Conservation (phyloP, 2,888 invertebrate species). For the Phaedon cochleariae region DNA sequence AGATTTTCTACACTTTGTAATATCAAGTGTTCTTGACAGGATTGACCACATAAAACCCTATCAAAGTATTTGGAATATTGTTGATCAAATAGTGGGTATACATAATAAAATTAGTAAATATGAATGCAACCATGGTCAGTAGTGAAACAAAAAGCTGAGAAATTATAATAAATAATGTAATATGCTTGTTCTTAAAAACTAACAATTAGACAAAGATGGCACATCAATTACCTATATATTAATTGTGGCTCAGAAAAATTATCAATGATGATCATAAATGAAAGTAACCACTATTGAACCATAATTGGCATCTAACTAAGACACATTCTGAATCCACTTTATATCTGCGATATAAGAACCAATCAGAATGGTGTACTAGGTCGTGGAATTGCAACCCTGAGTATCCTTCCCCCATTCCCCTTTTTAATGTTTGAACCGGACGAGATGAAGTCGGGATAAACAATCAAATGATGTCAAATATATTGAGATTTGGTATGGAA, state of each 20-base stretch:
- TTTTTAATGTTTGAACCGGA: too few species aligned
- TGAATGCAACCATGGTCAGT: neutral
- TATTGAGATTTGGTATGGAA: too few species aligned
- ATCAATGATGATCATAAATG: neutral
- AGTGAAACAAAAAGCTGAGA: neutral
- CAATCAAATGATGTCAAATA: too few species aligned
- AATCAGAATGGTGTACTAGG: too few species aligned
- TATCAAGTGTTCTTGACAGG: neutral
- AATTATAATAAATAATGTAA: neutral
- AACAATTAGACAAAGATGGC: neutral
- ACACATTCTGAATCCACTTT: too few species aligned
- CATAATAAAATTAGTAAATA: neutral
- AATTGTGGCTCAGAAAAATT: neutral
- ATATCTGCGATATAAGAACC: too few species aligned
- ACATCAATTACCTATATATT: neutral
- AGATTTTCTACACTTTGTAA: neutral
- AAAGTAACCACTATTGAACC: neutral
- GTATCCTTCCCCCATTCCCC: too few species aligned
- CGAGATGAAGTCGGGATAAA: too few species aligned
- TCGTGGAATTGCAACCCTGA: too few species aligned
- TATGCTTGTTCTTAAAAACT: neutral
- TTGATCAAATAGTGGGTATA: neutral
- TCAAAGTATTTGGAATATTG: neutral
- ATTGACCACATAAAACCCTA: neutral
- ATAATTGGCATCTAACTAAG: too few species aligned